Evolutionary conservation across 2,113 vertebrate genomes (phyloP), one percentile per base, ranked within the genome.

Genomic region (Charadrius vociferus): DNA sequence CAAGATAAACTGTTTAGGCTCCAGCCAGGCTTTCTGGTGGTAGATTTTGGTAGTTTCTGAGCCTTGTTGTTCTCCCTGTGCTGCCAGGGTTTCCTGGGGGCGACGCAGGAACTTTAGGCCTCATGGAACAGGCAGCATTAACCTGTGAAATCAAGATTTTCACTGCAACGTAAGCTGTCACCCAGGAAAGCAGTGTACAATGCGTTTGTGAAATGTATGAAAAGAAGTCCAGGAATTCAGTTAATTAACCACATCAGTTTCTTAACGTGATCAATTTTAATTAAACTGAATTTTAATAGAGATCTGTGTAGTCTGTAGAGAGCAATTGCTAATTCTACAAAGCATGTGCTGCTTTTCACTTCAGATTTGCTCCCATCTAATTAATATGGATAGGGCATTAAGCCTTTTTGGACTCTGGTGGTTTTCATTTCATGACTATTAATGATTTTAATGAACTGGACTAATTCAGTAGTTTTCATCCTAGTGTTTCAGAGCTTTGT

Each of bases 381-480:
- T 99, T 99, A 99, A 99, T 99, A 99, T 99, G 99, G 99, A 99
- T 99, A 99, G 99, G 98, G 99, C 99, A 99, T 99, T 99, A 99
- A 99, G 99, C 99, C 99, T 99, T 99, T 98, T 99, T 99, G 99
- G 99, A 99, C 99, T 99, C 99, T 98, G 98, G 99, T 98, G 99
- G 99, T 99, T 99, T 99, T 99, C 99, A 99, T 99, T 99, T 99
- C 99, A 99, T 99, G 99, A 99, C 99, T 99, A 99, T 99, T 99
- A 99, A 99, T 99, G 99, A 99, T 99, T 99, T 99, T 99, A 99
- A 99, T 99, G 99, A 99, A 99, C 99, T 99, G 99, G 99, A 99
- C 99, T 99, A 99, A 99, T 99, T 99, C 99, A 99, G 98, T 98
- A 99, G 98, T 99, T 99, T 99, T 99, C 99, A 99, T 99, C 97